Base-by-base conservation (phyloP, 2,113 vertebrate genomes). In the Vombatus ursinus region DNA sequence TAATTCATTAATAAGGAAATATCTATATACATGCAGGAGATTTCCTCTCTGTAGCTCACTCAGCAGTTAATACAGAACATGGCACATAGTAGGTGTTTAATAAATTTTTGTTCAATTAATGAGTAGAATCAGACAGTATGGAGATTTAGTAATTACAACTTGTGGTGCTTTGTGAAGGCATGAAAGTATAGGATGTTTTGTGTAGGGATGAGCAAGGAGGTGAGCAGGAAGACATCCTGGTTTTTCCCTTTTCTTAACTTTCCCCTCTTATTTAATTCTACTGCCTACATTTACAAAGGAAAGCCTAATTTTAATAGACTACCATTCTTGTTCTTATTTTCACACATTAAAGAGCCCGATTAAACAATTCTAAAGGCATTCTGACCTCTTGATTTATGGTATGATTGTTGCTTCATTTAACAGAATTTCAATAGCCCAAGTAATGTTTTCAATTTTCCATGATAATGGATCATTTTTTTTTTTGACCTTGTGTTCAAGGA, bases 391-490 rank as follows among this genome's bases (percentile, higher is more conserved):
- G 23, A 24, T 61, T 93, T 91, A 84, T 57, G 25, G 44, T 57
- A 52, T 93, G 50, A 90, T 14, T 90, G 10, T 90, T 92, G 49
- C 28, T 93, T 94, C 51, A 94, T 91, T 84, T 93, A 48, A 90
- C 48, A 93, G 89, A 28, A 94, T 28, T 92, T 68, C 92, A 94
- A 84, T 92, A 68, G 93, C 26, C 28, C 8, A 90, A 90, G 12
- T 92, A 49, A 93, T 52, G 2, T 1, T 54, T 24, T 53, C 49
- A 47, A n/a, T 2, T 25, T 90, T 94, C 28, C 77, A 47, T 96
- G 95, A 96, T 96, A 96, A 5, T 37, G 31, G 14, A 16, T 95
- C 52, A 94, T 53, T 53, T 97, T n/a, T 93, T 26, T 95, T 91
- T 94, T 54, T 22, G 23, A 89, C 61, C 25, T n/a, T 52, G 68